Percentiles rank a stretch among this genome's conserved stretches.
These are phyloP conservation scores for Caenorhabditis sp. DNA, from an alignment of 2,888 invertebrate genomes.

Conservation along the genomic window DNA sequence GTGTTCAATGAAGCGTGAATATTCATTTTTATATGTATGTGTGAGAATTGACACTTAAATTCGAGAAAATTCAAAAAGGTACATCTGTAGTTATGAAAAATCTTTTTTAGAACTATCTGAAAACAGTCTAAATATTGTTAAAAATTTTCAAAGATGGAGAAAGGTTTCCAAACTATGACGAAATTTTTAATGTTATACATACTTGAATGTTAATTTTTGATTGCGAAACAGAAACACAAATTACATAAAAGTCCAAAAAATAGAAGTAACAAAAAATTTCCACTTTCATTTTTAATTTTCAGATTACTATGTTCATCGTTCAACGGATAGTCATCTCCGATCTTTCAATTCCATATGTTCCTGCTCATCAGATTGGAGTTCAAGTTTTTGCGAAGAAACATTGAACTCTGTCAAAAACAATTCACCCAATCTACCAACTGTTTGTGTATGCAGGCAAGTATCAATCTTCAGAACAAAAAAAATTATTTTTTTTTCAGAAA, in stretches of 20 bases:
- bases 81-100: too few relatives aligned
- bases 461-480: neutral
- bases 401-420: conserved; percentile 11
- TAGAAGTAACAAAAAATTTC: neutral
- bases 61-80: too few relatives aligned
- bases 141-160: too few relatives aligned
- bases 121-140: too few relatives aligned
- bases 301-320: conserved; percentile 34
- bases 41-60: neutral
- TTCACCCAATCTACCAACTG: conserved; percentile 32
- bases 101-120: too few relatives aligned
- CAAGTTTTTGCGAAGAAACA: conserved; percentile 48
- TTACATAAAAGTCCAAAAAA: neutral
- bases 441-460: conserved; percentile 47
- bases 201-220: too few relatives aligned
- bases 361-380: conserved; percentile 48
- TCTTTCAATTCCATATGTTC: conserved; percentile 47
- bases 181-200: too few relatives aligned
- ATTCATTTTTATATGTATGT: too few relatives aligned
- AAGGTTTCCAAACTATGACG: too few relatives aligned
- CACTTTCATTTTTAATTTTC: neutral
- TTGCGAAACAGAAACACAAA: too few relatives aligned
- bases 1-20: too few relatives aligned
- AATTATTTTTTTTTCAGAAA: conserved; percentile 42
- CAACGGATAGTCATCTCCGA: conserved; percentile 33